Evolutionary conservation across 2,113 vertebrate genomes (phyloP).

Genomic region (Hystrix cristata): DNA sequence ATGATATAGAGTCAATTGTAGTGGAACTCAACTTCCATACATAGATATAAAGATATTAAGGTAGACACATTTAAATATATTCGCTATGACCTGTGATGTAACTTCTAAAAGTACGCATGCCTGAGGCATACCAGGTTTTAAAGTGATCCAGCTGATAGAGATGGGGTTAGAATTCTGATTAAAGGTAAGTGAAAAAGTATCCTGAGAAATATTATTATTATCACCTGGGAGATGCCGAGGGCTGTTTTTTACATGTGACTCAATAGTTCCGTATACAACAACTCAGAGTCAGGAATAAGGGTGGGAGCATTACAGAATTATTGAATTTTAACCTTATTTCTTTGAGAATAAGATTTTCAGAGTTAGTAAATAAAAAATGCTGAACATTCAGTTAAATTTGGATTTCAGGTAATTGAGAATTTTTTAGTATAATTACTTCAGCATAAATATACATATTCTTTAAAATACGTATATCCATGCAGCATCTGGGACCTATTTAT

Average conservation of each 20-base stretch:
- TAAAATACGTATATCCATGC: background rate
- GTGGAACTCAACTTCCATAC: background rate
- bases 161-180: background rate
- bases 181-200: background rate
- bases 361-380: slow-evolving; percentile 2
- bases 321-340: background rate
- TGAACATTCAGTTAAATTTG: background rate
- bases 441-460: background rate
- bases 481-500: background rate
- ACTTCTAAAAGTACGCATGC: background rate
- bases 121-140: background rate
- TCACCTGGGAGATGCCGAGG: background rate
- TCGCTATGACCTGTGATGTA: background rate
- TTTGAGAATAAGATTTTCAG: background rate
- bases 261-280: background rate
- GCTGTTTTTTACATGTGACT: background rate
- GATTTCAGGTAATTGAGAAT: background rate
- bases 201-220: background rate
- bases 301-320: background rate
- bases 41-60: background rate
- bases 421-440: background rate
- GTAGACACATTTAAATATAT: background rate
- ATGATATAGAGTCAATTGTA: background rate
- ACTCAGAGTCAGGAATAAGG: background rate
- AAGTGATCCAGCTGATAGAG: background rate